A percentile compares a stretch with the other conserved stretches of the same genome.
phyloP scores from a whole-genome alignment of 2,797 vertebrate genomes.

The Artibeus jamaicensis region DNA sequence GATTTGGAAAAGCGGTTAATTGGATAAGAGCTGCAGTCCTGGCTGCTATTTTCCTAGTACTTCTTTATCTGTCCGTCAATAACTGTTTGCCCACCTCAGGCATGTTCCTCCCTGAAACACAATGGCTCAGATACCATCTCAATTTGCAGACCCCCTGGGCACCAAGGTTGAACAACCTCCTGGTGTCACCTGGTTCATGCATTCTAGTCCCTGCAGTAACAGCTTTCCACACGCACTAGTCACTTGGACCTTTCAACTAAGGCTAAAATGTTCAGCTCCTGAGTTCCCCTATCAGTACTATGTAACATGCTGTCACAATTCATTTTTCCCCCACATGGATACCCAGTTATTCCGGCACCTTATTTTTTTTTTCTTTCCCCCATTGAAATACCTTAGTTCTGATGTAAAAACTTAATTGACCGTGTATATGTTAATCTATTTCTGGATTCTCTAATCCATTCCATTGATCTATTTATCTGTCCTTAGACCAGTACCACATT shows the following conservation, averaged over 20 bases:
- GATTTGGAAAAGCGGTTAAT: neutral
- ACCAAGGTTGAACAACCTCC: neutral
- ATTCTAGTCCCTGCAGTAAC: neutral
- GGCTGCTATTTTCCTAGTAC: neutral
- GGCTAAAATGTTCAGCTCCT: neutral
- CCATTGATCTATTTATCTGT: neutral
- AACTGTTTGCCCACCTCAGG: neutral
- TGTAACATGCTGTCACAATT: neutral
- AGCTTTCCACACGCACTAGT: neutral
- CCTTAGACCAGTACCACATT: neutral
- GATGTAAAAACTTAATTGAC: neutral
- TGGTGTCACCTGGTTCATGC: neutral
- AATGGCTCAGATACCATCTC: neutral
- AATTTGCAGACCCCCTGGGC: neutral
- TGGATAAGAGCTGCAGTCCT: neutral
- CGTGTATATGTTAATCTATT: neutral
- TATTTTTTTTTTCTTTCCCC: neutral
- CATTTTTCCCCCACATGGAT: neutral
- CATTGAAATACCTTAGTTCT: neutral
- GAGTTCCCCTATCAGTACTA: neutral
- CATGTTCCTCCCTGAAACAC: neutral
- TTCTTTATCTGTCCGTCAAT: neutral
- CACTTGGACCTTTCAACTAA: neutral
- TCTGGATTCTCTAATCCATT: neutral
- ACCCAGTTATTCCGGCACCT: neutral